Percentiles rank a stretch among this genome's conserved stretches.
Conservation (phyloP, 1,140 invertebrate genomes). For the Drosophila sturtevanti region DNA sequence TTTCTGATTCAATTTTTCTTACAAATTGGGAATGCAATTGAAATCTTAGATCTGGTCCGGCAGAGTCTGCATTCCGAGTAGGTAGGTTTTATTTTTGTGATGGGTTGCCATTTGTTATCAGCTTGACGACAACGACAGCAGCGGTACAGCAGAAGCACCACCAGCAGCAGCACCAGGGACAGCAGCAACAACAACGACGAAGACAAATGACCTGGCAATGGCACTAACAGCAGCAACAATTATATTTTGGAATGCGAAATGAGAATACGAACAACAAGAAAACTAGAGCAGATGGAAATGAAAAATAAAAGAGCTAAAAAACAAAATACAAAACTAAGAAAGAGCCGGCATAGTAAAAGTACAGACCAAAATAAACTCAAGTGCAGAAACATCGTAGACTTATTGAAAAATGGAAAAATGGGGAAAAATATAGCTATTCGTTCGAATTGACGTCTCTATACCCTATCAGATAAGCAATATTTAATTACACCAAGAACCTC, state of each 20-base stretch:
- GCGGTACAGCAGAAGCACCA: not conserved
- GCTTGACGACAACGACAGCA: conserved; percentile 32
- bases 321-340: conserved; percentile 25
- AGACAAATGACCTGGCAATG: conserved; percentile 31
- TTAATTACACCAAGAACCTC: too few relatives aligned
- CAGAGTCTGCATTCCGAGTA: not conserved
- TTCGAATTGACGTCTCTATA: too few relatives aligned
- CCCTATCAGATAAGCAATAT: too few relatives aligned
- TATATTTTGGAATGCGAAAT: conserved; percentile 63
- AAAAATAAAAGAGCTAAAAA: not conserved
- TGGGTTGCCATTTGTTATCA: conserved; percentile 38
- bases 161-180: not conserved
- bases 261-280: conserved; percentile 22
- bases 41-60: not conserved
- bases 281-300: conserved; percentile 40
- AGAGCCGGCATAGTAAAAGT: conserved; percentile 24
- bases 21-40: not conserved
- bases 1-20: not conserved
- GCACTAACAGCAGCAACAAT: conserved; percentile 29
- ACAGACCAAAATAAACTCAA: conserved; percentile 66
- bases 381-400: conserved; percentile 32
- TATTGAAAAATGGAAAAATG: not conserved
- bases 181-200: not conserved
- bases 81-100: conserved; percentile 20
- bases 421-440: not conserved